phyloP scores from a whole-genome alignment of 2,113 vertebrate genomes.

The Dolichallabes microphthalmus region DNA sequence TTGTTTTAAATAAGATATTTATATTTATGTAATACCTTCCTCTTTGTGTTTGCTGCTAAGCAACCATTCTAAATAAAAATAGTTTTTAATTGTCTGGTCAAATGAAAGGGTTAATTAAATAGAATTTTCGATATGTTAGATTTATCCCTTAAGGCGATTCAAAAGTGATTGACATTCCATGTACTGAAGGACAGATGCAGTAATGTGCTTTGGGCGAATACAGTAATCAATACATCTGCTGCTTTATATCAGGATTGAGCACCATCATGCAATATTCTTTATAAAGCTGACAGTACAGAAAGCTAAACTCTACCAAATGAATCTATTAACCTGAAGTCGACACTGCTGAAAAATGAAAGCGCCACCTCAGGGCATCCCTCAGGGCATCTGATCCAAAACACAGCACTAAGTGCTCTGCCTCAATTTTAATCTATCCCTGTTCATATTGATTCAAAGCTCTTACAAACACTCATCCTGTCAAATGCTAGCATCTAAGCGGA shows the following conservation, averaged over 20 bases:
- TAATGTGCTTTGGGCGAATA: constrained; percentile 15
- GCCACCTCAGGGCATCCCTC: constrained; percentile 15
- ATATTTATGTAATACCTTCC: background rate
- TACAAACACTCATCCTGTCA: background rate
- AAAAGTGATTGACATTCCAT: constrained; percentile 16
- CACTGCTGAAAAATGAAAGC: constrained; percentile 35
- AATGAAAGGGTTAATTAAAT: background rate
- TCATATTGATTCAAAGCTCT: constrained; percentile 3
- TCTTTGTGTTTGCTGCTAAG: background rate
- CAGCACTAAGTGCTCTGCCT: constrained; percentile 26
- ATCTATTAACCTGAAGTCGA: constrained; percentile 42
- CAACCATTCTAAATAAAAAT: background rate
- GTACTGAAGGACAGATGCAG: background rate
- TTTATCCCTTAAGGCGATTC: constrained; percentile 26
- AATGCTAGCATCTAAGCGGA: background rate
- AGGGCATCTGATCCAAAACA: constrained; percentile 16
- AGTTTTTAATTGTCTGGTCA: background rate
- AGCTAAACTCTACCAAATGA: constrained; percentile 16
- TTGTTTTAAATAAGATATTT: background rate
- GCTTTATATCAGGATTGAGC: constrained; percentile 29
- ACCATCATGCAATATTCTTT: constrained; percentile 6
- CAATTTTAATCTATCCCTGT: constrained; percentile 10
- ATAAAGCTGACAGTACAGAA: constrained; percentile 8
- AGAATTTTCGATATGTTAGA: background rate
- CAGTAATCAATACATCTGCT: constrained; percentile 1